A percentile compares a stretch with the other conserved stretches of the same genome.
phyloP scores from a whole-genome alignment of 2,113 vertebrate species.

The Cephalopholis sonnerati region DNA sequence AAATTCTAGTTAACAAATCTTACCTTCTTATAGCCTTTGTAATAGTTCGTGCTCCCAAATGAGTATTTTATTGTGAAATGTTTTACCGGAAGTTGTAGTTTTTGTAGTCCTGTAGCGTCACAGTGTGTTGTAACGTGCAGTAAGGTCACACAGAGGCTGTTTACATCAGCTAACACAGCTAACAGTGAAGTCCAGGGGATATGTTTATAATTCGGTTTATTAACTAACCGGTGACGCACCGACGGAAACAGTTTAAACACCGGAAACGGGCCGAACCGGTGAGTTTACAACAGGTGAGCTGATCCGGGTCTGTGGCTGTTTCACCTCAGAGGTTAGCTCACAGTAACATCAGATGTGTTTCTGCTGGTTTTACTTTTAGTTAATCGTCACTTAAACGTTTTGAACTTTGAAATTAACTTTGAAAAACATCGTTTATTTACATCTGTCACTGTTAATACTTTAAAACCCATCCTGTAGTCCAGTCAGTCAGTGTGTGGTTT shows the following conservation, averaged over 20 bases:
- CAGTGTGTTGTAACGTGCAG: constrained; percentile 4
- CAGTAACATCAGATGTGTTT: background rate
- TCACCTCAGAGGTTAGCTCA: background rate
- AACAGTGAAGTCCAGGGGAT: rapidly evolving
- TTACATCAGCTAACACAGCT: background rate
- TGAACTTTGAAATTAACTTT: too few species aligned
- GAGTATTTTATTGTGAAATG: constrained; percentile 17
- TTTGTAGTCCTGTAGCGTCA: background rate
- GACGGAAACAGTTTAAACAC: background rate
- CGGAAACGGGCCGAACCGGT: background rate
- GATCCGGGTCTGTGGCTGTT: background rate
- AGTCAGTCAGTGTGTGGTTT: too few species aligned
- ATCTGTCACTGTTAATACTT: too few species aligned
- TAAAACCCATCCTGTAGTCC: too few species aligned
- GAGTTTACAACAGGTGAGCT: background rate
- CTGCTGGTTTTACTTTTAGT: background rate
- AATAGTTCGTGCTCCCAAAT: background rate
- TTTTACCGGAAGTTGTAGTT: background rate
- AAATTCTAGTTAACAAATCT: too few species aligned
- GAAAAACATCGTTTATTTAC: too few species aligned
- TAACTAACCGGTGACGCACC: background rate
- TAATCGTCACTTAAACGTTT: too few species aligned
- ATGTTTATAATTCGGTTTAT: rapidly evolving
- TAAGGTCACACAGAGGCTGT: constrained; percentile 37
- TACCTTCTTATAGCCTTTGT: too few species aligned